Evolutionary conservation across 2,888 invertebrate species (phyloP).

Genomic region (Gerosis bhagava): DNA sequence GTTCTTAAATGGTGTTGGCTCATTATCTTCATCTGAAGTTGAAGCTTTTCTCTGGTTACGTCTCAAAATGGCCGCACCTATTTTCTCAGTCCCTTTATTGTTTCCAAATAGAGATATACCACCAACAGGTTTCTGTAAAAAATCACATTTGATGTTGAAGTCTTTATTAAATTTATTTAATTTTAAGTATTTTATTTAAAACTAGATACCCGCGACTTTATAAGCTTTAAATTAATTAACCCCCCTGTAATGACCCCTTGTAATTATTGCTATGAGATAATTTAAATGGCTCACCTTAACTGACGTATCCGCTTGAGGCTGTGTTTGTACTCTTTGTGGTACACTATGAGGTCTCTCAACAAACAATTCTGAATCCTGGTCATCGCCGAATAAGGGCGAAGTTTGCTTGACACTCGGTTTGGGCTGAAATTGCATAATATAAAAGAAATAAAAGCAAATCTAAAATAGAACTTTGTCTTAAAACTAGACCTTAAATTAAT

Average conservation of each 20-base stretch:
- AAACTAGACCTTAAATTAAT: no score
- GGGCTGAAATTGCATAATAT: not conserved
- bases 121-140: constrained; percentile 82
- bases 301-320: constrained; percentile 22
- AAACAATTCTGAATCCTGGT: constrained; percentile 41
- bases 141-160: no score
- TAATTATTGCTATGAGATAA: no score
- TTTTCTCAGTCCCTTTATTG: constrained; percentile 60
- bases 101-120: constrained; percentile 82
- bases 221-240: not conserved
- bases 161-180: no score
- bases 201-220: no score
- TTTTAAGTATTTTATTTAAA: no score
- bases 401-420: constrained; percentile 23
- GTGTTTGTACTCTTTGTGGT: not conserved
- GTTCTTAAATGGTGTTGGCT: constrained; percentile 25
- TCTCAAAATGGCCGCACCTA: constrained; percentile 67
- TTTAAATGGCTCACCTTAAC: constrained; percentile 36
- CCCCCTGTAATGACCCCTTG: not conserved
- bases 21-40: constrained; percentile 47
- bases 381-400: constrained; percentile 44
- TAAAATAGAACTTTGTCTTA: no score
- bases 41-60: constrained; percentile 56
- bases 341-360: constrained; percentile 9
- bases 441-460: no score